Conservation (phyloP, 2,113 vertebrate species). For the Neofelis nebulosa region DNA sequence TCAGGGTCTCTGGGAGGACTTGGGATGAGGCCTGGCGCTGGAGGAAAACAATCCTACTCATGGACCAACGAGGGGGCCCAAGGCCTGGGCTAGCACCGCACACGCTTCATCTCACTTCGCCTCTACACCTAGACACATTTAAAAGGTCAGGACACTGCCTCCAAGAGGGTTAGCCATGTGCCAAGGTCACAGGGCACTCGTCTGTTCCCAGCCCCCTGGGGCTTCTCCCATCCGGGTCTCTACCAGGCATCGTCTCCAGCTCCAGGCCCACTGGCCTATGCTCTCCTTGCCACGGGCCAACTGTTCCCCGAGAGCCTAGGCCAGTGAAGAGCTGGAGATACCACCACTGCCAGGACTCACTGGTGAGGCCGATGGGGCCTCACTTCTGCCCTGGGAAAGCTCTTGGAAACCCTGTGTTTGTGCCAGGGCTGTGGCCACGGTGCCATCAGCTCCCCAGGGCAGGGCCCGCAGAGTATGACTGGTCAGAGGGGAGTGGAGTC, state of each 20-base stretch:
- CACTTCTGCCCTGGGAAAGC: not conserved
- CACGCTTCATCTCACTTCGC: not conserved
- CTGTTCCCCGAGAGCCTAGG: not conserved
- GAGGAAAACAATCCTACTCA: not conserved
- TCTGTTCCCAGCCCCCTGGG: fast-evolving
- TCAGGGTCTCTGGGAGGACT: not conserved
- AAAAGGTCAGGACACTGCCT: not conserved
- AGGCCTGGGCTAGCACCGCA: not conserved
- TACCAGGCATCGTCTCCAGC: not conserved
- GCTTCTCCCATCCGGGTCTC: not conserved
- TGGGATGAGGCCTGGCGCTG: not conserved
- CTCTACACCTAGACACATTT: not conserved
- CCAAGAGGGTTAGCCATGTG: not conserved
- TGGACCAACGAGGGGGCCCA: not conserved
- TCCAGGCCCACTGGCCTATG: not conserved
- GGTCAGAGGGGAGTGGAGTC: not conserved
- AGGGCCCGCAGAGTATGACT: not conserved
- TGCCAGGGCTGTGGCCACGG: not conserved
- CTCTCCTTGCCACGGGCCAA: not conserved
- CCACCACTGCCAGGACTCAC: not conserved
- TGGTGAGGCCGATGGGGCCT: not conserved
- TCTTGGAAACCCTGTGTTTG: not conserved
- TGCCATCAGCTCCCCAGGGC: not conserved
- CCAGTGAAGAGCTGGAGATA: not conserved
- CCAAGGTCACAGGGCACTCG: too few species aligned